These are phyloP conservation scores for Sebastes diploproa DNA, from an alignment of 2,797 vertebrate genomes.

Conservation along the genomic window DNA sequence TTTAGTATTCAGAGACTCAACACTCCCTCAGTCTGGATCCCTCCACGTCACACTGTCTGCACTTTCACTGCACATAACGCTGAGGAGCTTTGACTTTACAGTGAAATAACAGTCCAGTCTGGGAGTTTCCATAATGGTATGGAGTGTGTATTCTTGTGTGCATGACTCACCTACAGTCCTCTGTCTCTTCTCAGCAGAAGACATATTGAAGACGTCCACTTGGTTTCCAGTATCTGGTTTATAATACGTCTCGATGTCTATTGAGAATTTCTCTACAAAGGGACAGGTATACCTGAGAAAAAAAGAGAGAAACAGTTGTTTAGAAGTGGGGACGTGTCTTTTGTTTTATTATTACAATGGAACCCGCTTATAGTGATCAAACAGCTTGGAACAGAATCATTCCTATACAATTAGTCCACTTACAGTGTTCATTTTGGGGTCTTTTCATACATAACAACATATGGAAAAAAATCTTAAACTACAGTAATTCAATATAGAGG, in stretches of 20 bases:
- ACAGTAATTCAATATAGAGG: too few relatives aligned
- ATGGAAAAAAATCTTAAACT: too few relatives aligned
- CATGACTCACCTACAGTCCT: conserved; percentile 84
- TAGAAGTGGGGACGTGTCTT: background rate
- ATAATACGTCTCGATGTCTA: conserved; percentile 98
- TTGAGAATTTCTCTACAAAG: conserved; percentile 99
- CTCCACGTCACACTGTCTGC: background rate
- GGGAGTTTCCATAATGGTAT: background rate
- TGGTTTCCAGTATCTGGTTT: conserved; percentile 93
- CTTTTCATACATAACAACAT: accelerated
- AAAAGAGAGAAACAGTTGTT: background rate
- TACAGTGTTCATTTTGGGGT: too few relatives aligned
- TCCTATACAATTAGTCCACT: too few relatives aligned
- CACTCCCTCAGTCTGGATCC: conserved; percentile 1
- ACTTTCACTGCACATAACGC: background rate
- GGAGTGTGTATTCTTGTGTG: background rate
- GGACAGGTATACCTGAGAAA: conserved; percentile 93
- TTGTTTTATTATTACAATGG: background rate
- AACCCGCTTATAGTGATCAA: too few relatives aligned
- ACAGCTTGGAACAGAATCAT: too few relatives aligned
- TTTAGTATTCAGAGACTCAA: conserved; percentile 44
- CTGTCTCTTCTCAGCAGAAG: conserved; percentile 91
- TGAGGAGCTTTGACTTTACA: background rate
- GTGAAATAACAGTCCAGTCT: background rate
- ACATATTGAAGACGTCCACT: conserved; percentile 92